Evolutionary conservation across 2,113 vertebrate species (phyloP), one percentile per base, ranked within the genome.

Genomic region (Apeltes quadracus): DNA sequence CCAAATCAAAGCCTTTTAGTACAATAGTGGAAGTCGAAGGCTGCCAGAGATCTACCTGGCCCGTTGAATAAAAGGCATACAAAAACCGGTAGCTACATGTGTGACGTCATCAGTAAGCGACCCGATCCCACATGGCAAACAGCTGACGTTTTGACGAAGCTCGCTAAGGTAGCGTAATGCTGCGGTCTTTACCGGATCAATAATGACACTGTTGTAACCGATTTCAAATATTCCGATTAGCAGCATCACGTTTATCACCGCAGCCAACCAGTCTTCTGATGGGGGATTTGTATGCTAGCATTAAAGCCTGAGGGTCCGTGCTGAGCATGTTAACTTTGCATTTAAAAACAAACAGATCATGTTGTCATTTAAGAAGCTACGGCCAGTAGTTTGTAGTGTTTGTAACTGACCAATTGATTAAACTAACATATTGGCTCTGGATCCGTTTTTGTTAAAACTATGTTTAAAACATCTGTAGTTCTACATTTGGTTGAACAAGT

Each of bases 101-200:
- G 4, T 55, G 84, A 88, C 13, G 81, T 76, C 72, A 88, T 72
- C 63, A 83, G 8, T 2, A 16, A 4, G 85, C 81, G 87, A 65
- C 79, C 0, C 8, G 32, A 25, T 13, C 18, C 48, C 85, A 73
- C 89, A 90, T 86, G 89, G 69, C 23, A 65, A 7, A 22, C 23
- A 43, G 50, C 36, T 51, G 53, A 81, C 51, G 72, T 75, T 76
- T 44, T 41, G 41, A 46, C 29, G 7, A 29, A 15, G 3, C 25
- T 53, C 16, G 13, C 2, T 11, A 29, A 87, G 83, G 83, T 86
- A 81, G 4, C 3, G 18, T 36, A 34, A 32, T 18, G 43, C 0
- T 68, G 0, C 32, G 0, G 3, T 29, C 0, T 1, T n/a, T 0
- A 14, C 32, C 2, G 29, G 2, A 29, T 29, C 5, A 3, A 29